Evolutionary conservation across 2,797 vertebrate species (phyloP).

Genomic region (Astyanax mexicanus): DNA sequence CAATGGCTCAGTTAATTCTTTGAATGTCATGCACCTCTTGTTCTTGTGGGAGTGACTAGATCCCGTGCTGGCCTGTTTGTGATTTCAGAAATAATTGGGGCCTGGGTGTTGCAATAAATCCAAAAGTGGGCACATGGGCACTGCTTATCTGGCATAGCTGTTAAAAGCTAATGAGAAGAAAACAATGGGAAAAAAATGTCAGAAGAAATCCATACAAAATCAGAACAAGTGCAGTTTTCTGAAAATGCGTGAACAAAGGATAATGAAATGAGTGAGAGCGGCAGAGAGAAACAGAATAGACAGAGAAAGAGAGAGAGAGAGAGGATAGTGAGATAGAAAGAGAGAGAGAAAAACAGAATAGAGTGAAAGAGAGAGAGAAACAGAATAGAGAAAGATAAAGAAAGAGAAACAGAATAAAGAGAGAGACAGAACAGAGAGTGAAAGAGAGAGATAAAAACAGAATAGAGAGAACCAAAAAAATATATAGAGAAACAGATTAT

Average conservation of each 20-base stretch:
- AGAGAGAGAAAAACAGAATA: too few species aligned
- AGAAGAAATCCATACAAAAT: background rate
- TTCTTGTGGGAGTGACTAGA: background rate
- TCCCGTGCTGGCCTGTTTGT: background rate
- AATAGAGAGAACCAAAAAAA: too few species aligned
- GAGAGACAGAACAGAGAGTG: too few species aligned
- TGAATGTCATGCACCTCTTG: background rate
- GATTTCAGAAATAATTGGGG: background rate
- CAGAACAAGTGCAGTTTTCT: background rate
- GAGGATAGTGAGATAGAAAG: background rate
- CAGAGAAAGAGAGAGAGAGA: background rate
- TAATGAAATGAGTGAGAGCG: background rate
- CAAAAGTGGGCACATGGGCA: background rate
- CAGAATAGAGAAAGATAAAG: background rate
- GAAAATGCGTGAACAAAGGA: background rate
- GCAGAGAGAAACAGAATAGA: too few species aligned
- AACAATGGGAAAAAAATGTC: background rate
- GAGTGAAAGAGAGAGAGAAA: background rate
- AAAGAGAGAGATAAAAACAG: too few species aligned
- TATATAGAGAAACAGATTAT: too few species aligned
- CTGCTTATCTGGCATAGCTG: background rate
- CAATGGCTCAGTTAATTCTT: too few species aligned
- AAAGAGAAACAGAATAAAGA: constrained; percentile 23
- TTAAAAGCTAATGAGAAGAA: background rate
- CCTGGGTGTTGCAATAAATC: background rate